These are phyloP conservation scores for Apogon hyalosoma DNA, from an alignment of 2,797 vertebrate genomes.

Conservation along the genomic window DNA sequence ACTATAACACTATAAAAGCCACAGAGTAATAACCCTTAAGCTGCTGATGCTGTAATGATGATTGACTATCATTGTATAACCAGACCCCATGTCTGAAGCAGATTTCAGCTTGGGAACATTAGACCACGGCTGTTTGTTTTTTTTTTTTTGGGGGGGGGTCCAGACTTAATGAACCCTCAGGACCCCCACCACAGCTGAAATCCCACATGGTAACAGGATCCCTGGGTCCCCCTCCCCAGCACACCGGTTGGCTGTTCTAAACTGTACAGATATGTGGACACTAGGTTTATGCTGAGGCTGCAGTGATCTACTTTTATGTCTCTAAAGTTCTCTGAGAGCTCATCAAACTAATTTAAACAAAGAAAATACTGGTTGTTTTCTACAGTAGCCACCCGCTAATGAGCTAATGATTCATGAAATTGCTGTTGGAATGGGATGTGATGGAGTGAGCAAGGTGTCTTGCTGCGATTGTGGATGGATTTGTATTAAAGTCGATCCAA, in stretches of 20 bases:
- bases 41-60: too few relatives aligned
- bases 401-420: slow-evolving; percentile 63
- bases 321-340: slow-evolving; percentile 7
- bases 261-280: neutral
- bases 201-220: slow-evolving; percentile 56
- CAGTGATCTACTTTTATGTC: slow-evolving; percentile 10
- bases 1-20: too few relatives aligned
- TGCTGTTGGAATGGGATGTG: slow-evolving; percentile 29
- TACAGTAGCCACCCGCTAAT: slow-evolving; percentile 37
- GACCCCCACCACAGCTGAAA: slow-evolving; percentile 50
- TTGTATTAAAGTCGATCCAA: slow-evolving; percentile 2
- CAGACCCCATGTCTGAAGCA: neutral
- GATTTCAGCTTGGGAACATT: slow-evolving; percentile 35
- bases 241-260: neutral
- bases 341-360: slow-evolving; percentile 39
- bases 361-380: slow-evolving; percentile 29
- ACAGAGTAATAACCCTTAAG: too few relatives aligned
- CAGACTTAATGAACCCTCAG: slow-evolving; percentile 45
- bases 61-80: slow-evolving; percentile 23
- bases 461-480: slow-evolving; percentile 5
- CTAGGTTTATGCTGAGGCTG: slow-evolving; percentile 9
- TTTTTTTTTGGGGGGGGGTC: slow-evolving; percentile 29
- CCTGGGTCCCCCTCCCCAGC: slow-evolving; percentile 11
- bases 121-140: slow-evolving; percentile 23
- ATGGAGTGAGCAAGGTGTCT: slow-evolving; percentile 13